These are phyloP conservation scores for Agrotis exclamationis DNA, from an alignment of 2,888 invertebrate genomes.

Conservation along the genomic window DNA sequence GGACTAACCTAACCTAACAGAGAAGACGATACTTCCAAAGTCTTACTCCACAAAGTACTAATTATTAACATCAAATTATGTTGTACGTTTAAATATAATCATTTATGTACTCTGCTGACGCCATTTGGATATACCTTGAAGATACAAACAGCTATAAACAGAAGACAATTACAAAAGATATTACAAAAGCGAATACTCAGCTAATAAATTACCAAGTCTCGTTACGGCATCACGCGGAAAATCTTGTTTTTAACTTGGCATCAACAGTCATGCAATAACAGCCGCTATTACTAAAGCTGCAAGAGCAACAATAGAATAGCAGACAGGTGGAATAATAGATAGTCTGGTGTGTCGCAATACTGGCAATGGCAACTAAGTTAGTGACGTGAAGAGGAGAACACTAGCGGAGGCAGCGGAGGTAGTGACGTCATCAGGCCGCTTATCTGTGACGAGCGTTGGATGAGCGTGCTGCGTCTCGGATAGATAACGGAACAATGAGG, in stretches of 20 bases:
- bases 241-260: conserved; percentile 55
- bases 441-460: conserved; percentile 86
- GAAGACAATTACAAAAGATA: conserved; percentile 22
- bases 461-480: conserved; percentile 86
- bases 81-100: neutral
- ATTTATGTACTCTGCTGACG: conserved; percentile 2
- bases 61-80: neutral
- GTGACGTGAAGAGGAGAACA: conserved; percentile 58
- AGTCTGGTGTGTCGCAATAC: conserved; percentile 51
- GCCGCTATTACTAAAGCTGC: conserved; percentile 42
- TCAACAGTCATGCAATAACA: conserved; percentile 43
- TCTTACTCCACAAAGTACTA: neutral
- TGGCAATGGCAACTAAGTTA: conserved; percentile 52
- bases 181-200: conserved; percentile 35
- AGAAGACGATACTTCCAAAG: neutral
- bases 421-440: conserved; percentile 75
- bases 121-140: conserved; percentile 3
- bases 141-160: conserved; percentile 16
- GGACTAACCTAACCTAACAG: too few relatives aligned
- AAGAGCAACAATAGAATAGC: conserved; percentile 58
- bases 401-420: conserved; percentile 49
- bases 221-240: conserved; percentile 55
- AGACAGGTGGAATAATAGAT: conserved; percentile 60
- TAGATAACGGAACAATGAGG: conserved; percentile 88
- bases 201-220: conserved; percentile 47